phyloP scores from a whole-genome alignment of 2,888 invertebrate species.

The Eupelmus urozonus region DNA sequence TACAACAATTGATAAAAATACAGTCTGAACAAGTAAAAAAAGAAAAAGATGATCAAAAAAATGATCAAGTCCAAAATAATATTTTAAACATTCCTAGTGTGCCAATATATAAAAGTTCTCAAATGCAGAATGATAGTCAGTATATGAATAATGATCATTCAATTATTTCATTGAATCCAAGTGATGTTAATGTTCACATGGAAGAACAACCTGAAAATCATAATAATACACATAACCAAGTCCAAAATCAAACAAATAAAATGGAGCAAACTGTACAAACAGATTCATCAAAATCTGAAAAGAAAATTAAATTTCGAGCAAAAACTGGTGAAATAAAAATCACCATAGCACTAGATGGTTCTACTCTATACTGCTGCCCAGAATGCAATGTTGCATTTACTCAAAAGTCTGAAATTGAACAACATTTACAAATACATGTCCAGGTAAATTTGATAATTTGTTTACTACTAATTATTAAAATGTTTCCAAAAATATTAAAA shows the following conservation, averaged over 20 bases:
- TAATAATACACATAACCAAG: conserved; percentile 58
- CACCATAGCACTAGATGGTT: conserved; percentile 75
- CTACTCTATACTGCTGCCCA: conserved; percentile 77
- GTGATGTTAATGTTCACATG: conserved; percentile 71
- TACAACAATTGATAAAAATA: conserved; percentile 75
- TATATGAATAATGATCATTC: conserved; percentile 70
- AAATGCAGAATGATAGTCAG: conserved; percentile 68
- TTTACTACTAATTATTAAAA: background rate
- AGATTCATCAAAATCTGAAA: conserved; percentile 70
- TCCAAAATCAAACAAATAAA: conserved; percentile 62
- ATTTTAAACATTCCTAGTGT: conserved; percentile 76
- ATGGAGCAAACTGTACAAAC: conserved; percentile 70
- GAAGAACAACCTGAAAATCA: conserved; percentile 66
- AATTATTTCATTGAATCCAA: conserved; percentile 70
- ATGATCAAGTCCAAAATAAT: conserved; percentile 71
- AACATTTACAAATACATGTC: conserved; percentile 75
- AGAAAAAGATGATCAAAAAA: conserved; percentile 70
- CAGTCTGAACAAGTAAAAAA: conserved; percentile 72
- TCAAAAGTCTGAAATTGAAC: conserved; percentile 77
- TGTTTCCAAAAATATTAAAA: background rate
- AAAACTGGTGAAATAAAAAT: conserved; percentile 77
- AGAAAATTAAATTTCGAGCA: conserved; percentile 75
- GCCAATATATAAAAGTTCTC: conserved; percentile 70
- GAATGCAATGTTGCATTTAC: conserved; percentile 78
- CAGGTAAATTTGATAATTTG: conserved; percentile 65